These are phyloP conservation scores for Sus scrofa DNA, from an alignment of 2,113 vertebrate genomes.

Conservation along the genomic window T2T-Sscrofa CM000826.6:41187001-41187500, in stretches of 20 bases:
- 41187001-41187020: background rate
- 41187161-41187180: background rate
- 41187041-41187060: background rate
- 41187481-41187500: background rate
- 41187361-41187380: background rate
- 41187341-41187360: background rate
- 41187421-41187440: background rate
- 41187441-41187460: background rate
- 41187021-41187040: conserved; percentile 31
- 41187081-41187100: background rate
- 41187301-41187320: background rate
- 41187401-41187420: background rate
- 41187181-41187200: background rate
- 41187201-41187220: background rate
- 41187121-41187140: background rate
- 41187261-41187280: background rate
- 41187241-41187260: background rate
- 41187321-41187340: background rate
- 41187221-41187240: background rate
- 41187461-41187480: background rate
- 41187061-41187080: background rate
- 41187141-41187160: background rate
- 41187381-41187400: background rate
- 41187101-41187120: background rate
- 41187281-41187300: background rate